A percentile compares a stretch with the other conserved stretches of the same genome.
These are phyloP conservation scores for Hemichromis elongatus DNA, from an alignment of 2,113 vertebrate species.

Conservation along the genomic window DNA sequence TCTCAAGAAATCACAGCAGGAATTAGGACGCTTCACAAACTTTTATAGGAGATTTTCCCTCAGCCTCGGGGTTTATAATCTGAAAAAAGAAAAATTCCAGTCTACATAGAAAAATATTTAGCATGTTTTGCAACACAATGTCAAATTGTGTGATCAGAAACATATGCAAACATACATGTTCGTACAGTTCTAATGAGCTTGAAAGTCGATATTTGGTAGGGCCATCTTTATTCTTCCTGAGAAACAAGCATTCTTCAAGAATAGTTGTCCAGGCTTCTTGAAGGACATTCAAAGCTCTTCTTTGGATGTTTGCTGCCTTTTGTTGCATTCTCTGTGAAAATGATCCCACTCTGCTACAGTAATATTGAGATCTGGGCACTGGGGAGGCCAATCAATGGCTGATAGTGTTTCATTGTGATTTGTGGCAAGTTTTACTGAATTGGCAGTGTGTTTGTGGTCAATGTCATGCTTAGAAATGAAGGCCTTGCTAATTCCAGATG, in stretches of 20 bases:
- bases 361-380: not conserved
- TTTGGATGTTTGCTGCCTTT: not conserved
- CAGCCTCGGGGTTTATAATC: not conserved
- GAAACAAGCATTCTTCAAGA: not conserved
- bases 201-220: not conserved
- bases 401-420: not conserved
- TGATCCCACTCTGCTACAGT: not conserved
- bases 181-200: not conserved
- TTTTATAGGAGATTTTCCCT: not conserved
- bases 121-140: not conserved
- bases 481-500: not conserved
- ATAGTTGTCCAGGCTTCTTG: fast-evolving
- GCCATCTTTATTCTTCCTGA: not conserved
- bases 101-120: not conserved
- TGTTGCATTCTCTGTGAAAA: not conserved
- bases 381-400: not conserved
- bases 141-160: not conserved
- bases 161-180: not conserved
- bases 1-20: not conserved
- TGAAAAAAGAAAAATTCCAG: not conserved
- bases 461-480: not conserved
- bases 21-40: no score
- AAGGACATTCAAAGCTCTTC: not conserved
- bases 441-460: not conserved
- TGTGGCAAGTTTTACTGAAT: not conserved